A percentile compares a stretch with the other conserved stretches of the same genome.
These are phyloP conservation scores for Bombyx mori DNA, from an alignment of 1,140 invertebrate species.

Conservation along the genomic window ASM3026992v2 NC_085110.1:18105501-18106000, in stretches of 20 bases:
- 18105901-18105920: conserved; percentile 32
- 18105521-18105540: too few relatives aligned
- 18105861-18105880: conserved; percentile 99
- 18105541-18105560: too few relatives aligned
- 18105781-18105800: conserved; percentile 92
- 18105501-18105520: too few relatives aligned
- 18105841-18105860: conserved; percentile 97
- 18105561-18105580: too few relatives aligned
- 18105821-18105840: conserved; percentile 97
- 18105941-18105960: neutral
- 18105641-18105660: conserved; percentile 91
- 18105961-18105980: neutral
- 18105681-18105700: conserved; percentile 91
- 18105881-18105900: conserved; percentile 88
- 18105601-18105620: too few relatives aligned
- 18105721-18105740: conserved; percentile 98
- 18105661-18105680: conserved; percentile 91
- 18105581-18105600: too few relatives aligned
- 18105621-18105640: conserved; percentile 78
- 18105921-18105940: too few relatives aligned
- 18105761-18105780: conserved; percentile 98
- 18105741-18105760: conserved; percentile 99
- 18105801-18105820: conserved; percentile 94
- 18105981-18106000: too few relatives aligned
- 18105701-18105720: conserved; percentile 90